Evolutionary conservation across 53 echinoderm and acorn worm genomes (phyloP), one percentile per base, ranked within the genome.

Genomic region (Holothuria leucospilota): DNA sequence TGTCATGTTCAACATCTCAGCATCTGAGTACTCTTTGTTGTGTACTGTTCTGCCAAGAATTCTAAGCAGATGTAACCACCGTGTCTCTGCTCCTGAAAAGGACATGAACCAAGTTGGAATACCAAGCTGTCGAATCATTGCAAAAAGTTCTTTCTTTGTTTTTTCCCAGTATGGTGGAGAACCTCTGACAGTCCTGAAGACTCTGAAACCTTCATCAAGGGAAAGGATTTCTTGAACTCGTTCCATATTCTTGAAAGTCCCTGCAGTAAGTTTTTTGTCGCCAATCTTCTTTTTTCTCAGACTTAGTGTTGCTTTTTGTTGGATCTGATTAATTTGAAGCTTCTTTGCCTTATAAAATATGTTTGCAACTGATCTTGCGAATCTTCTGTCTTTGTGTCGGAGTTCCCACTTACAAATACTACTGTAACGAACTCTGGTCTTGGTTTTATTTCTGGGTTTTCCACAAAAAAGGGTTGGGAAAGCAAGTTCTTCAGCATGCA

Each of bases 151-250:
- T 63, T 82, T 88, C 63, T 88, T 89, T 69, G 87, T 20, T 84
- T 61, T 41, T 63, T 89, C 87, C 89, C 94, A 94, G 72, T 86
- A 94, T 51, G 94, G 84, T 41, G 91, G 94, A 8, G 94, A 86
- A 53, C 88, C 94, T 81, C 94, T 78, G 29, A 91, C 13, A 15
- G 39, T 70, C 39, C 75, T 73, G 52, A 89, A 82, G n/a, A 84
- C 59, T 83, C 77, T 84, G 72, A 62, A 89, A 6, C 89, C 84
- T 38, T 89, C 89, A 89, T 89, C n/a, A n/a, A n/a, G n/a, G n/a
- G n/a, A n/a, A n/a, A n/a, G n/a, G n/a, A n/a, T n/a, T n/a, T n/a
- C n/a, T 5, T 89, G 12, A 15, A 84, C 18, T 18, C n/a, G 8
- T 13, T 89, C 66, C 40, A 29, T 21, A 41, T 53, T 60, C 51